These are phyloP conservation scores for Pollenia angustigena DNA, from an alignment of 2,888 invertebrate species.

Conservation along the genomic window DNA sequence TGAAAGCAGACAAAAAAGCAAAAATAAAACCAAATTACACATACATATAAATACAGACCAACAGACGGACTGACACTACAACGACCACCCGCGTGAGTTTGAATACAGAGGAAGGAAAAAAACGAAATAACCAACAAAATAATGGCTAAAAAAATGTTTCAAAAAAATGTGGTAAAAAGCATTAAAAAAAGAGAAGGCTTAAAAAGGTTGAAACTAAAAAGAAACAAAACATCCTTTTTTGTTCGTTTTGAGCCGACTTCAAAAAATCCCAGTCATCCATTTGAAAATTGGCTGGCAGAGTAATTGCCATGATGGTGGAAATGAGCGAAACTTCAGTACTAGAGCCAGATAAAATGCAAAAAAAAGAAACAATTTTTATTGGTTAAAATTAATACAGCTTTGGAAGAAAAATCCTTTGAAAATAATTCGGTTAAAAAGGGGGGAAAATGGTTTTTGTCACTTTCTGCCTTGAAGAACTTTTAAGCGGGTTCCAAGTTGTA, in stretches of 20 bases:
- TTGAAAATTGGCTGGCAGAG: slow-evolving; percentile 48
- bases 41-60: slow-evolving; percentile 8
- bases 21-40: slow-evolving; percentile 22
- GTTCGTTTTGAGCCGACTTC: neutral
- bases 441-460: slow-evolving; percentile 56
- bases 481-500: neutral
- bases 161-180: slow-evolving; percentile 46
- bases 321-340: slow-evolving; percentile 6
- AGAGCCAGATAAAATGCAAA: neutral
- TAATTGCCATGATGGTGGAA: slow-evolving; percentile 45
- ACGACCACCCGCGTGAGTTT: slow-evolving; percentile 72
- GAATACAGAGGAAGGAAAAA: slow-evolving; percentile 12
- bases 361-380: slow-evolving; percentile 61
- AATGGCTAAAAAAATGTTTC: slow-evolving; percentile 56
- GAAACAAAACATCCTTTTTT: slow-evolving; percentile 49
- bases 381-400: slow-evolving; percentile 42
- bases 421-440: slow-evolving; percentile 14
- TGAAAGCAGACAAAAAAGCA: slow-evolving; percentile 4
- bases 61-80: slow-evolving; percentile 42
- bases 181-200: slow-evolving; percentile 47
- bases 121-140: slow-evolving; percentile 42
- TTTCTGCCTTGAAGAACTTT: slow-evolving; percentile 52
- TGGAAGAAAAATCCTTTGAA: slow-evolving; percentile 10
- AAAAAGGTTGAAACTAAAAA: slow-evolving; percentile 58
- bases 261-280: slow-evolving; percentile 41